Conservation (phyloP, 2,113 vertebrate genomes). For the Pampusana beccarii region DNA sequence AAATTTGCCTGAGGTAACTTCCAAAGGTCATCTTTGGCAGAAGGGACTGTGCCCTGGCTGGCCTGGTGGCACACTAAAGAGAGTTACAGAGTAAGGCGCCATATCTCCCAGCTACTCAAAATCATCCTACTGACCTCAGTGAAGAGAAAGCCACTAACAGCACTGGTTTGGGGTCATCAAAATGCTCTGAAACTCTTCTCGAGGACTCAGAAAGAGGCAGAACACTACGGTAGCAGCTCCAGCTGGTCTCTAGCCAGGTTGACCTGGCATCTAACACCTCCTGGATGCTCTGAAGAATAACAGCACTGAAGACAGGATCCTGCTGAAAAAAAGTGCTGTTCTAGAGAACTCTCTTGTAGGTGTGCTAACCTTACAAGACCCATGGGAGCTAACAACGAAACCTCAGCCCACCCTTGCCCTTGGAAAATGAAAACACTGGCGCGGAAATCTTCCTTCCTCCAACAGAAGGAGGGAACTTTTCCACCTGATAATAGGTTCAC, state of each 20-base stretch:
- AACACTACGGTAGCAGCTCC: background rate
- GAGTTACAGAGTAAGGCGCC: background rate
- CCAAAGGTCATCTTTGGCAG: background rate
- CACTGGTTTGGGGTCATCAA: background rate
- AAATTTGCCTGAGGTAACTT: background rate
- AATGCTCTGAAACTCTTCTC: background rate
- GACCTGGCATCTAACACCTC: background rate
- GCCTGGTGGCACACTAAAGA: background rate
- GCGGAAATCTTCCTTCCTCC: background rate
- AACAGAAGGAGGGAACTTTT: background rate
- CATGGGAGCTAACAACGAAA: background rate
- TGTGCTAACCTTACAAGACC: background rate
- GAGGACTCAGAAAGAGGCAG: background rate
- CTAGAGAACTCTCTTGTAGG: background rate
- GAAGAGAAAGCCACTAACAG: background rate
- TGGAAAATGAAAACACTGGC: background rate
- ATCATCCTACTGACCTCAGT: background rate
- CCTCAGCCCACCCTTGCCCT: background rate
- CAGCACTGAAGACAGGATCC: background rate
- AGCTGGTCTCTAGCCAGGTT: background rate
- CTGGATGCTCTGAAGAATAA: background rate
- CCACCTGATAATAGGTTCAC: background rate
- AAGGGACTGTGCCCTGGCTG: background rate
- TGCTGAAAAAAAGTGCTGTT: background rate
- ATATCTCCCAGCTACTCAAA: background rate